These are phyloP conservation scores for Strigops habroptila DNA, from an alignment of 2,113 vertebrate species.

Conservation along the genomic window DNA sequence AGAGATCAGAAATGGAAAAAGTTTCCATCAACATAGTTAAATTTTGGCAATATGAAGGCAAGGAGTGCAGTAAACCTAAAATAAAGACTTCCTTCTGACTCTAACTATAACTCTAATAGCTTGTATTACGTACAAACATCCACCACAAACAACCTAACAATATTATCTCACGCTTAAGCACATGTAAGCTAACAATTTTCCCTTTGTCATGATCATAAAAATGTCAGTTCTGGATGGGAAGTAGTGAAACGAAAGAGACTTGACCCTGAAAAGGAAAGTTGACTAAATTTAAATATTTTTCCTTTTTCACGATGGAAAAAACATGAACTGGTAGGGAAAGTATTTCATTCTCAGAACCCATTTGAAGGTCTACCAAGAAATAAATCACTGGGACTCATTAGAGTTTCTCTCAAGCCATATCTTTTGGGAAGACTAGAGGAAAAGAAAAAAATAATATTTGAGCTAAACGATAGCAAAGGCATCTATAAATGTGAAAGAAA, in stretches of 20 bases:
- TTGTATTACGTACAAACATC: background rate
- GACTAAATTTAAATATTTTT: slow-evolving; percentile 60
- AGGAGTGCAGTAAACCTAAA: background rate
- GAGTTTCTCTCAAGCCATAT: background rate
- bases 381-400: background rate
- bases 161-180: background rate
- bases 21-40: background rate
- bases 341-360: slow-evolving; percentile 30
- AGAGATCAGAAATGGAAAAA: slow-evolving; percentile 12
- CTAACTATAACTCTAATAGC: background rate
- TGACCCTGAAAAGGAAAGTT: slow-evolving; percentile 47
- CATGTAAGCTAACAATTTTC: background rate
- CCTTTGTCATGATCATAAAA: background rate
- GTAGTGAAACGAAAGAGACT: slow-evolving; percentile 15
- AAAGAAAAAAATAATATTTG: background rate
- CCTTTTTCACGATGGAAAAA: slow-evolving; percentile 50
- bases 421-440: background rate
- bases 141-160: background rate
- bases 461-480: background rate
- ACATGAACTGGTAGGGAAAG: background rate
- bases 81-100: background rate
- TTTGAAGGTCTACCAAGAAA: slow-evolving; percentile 36
- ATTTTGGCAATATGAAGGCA: background rate
- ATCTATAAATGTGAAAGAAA: background rate
- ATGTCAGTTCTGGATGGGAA: background rate